Evolutionary conservation across 2,888 invertebrate species (phyloP), one percentile per base, ranked within the genome.

Genomic region (Phengaris arion): DNA sequence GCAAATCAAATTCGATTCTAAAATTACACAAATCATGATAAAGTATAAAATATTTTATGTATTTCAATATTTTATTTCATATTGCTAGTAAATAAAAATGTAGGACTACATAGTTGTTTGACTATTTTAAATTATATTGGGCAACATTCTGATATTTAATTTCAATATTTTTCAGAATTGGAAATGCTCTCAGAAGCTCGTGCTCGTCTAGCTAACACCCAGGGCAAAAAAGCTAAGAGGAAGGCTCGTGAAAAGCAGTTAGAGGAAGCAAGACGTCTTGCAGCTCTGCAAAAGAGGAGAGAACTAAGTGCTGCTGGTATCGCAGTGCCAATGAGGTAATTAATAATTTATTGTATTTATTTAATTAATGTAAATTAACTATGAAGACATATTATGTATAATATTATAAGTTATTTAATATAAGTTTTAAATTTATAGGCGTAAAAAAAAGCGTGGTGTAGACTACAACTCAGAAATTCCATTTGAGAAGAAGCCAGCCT

Each of bases 171-270:
- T 76, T 76, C 83, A 98, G 98, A 99, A 90, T 90, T 99, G 89
- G 99, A 99, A 92, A 99, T 99, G 99, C 91, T 99, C 79, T 99
- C 99, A 0, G 99, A 99, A 92, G 99, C 99, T 0, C 95, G 99
- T 83, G 99, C 99, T 2, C 96, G 99, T 85, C 94, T 99, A 74
- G 99, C 99, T 1, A 99, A 99, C 87, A 99, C 99, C 0, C 99
- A 99, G 85, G 99, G 99, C 73, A 97, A 98, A 91, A 98, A 98
- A 84, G 98, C 98, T 0, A 98, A 98, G 85, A 95, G 98, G 78
- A 98, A 98, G 90, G 99, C 99, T 0, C 95, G 99, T 68, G 99
- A 99, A 87, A 99, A 99, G 89, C 99, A 99, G 88, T 91, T 99
- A 80, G 99, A 99, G 87, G 99, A 99, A 90, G 99, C 99, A 0